Conservation (phyloP, 2,888 invertebrate genomes). For the Mantis religiosa region DNA sequence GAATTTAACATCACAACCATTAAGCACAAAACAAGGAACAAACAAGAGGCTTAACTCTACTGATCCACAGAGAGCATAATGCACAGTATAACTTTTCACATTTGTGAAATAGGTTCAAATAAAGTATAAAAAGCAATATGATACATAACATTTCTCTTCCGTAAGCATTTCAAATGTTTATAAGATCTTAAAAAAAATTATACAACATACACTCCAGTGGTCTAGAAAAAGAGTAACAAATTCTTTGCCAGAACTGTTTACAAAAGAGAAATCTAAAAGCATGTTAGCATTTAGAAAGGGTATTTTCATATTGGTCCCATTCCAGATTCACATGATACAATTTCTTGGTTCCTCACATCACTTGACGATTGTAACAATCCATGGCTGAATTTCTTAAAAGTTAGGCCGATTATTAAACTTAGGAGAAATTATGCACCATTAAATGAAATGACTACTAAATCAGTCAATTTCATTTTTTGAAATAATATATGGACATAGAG, state of each 20-base stretch:
- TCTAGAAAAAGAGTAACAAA: background rate
- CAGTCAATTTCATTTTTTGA: too few relatives aligned
- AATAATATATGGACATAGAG: too few relatives aligned
- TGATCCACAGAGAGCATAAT: background rate
- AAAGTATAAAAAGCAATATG: background rate
- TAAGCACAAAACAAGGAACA: background rate
- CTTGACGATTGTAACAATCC: too few relatives aligned
- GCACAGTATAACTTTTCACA: background rate
- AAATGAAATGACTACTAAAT: too few relatives aligned
- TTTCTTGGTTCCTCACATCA: too few relatives aligned
- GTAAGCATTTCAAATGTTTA: background rate
- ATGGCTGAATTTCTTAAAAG: too few relatives aligned
- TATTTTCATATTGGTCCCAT: background rate
- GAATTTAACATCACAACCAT: background rate
- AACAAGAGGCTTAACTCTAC: background rate
- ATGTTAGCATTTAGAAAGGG: too few relatives aligned
- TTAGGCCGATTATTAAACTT: too few relatives aligned
- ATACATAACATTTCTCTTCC: background rate
- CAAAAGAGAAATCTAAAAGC: too few relatives aligned
- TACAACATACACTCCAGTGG: background rate
- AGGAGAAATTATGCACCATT: too few relatives aligned
- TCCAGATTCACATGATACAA: background rate
- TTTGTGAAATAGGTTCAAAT: background rate
- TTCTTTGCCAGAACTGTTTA: background rate
- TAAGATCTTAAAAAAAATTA: background rate